Evolutionary conservation across 2,888 invertebrate genomes (phyloP).

Genomic region (Drosophila subquinaria): DNA sequence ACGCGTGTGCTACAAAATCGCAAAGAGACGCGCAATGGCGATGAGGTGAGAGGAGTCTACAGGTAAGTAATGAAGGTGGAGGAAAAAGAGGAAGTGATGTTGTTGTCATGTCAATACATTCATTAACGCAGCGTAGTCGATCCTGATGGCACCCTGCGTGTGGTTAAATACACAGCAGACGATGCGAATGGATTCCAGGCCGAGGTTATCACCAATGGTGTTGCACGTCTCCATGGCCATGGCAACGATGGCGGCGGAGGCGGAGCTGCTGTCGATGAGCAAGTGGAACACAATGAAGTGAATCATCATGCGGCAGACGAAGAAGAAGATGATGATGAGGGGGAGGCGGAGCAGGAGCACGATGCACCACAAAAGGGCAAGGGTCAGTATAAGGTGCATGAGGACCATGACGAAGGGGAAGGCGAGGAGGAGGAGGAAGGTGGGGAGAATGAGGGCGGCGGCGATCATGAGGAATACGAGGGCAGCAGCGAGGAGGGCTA

Average conservation of each 20-base stretch:
- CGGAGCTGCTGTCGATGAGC: slow-evolving; percentile 49
- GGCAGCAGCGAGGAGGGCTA: slow-evolving; percentile 74
- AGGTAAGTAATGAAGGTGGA: slow-evolving; percentile 78
- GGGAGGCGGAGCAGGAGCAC: slow-evolving; percentile 4
- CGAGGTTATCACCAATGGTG: slow-evolving; percentile 84
- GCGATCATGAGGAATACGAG: slow-evolving; percentile 65
- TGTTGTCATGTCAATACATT: slow-evolving; percentile 43
- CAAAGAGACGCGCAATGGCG: slow-evolving; percentile 90
- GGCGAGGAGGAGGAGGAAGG: slow-evolving; percentile 37
- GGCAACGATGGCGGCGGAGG: slow-evolving; percentile 39
- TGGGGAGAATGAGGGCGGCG: slow-evolving; percentile 50
- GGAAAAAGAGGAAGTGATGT: neutral
- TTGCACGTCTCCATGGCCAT: slow-evolving; percentile 80
- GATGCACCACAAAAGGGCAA: slow-evolving; percentile 24
- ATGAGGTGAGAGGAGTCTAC: slow-evolving; percentile 91
- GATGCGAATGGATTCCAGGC: slow-evolving; percentile 91
- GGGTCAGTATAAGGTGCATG: slow-evolving; percentile 58
- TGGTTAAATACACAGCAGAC: slow-evolving; percentile 91
- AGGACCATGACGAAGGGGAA: slow-evolving; percentile 49
- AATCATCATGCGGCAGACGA: slow-evolving; percentile 20
- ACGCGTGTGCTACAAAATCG: slow-evolving; percentile 91
- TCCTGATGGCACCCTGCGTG: slow-evolving; percentile 90
- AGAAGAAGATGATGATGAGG: slow-evolving; percentile 10
- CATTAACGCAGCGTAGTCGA: slow-evolving; percentile 88
- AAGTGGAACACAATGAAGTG: slow-evolving; percentile 58